A percentile compares a stretch with the other conserved stretches of the same genome.
These are phyloP conservation scores for Eulimnadia texana DNA, from an alignment of 1,140 invertebrate species.

Conservation along the genomic window DNA sequence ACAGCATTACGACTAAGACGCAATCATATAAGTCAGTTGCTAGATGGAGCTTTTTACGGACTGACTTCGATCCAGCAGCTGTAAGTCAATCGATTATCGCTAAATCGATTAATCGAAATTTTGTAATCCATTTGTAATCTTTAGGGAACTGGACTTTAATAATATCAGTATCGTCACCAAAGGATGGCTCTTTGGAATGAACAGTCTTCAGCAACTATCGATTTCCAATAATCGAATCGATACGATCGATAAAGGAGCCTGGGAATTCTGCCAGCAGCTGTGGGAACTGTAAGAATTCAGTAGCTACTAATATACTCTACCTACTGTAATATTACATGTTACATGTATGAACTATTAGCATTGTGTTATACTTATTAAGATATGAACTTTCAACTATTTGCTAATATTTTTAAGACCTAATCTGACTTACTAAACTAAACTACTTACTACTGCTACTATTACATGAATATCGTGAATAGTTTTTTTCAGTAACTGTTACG, in stretches of 20 bases:
- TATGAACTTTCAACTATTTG: too few species aligned
- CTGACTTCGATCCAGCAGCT: constrained; percentile 53
- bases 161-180: constrained; percentile 57
- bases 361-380: too few species aligned
- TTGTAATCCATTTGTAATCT: too few species aligned
- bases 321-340: too few species aligned
- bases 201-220: constrained; percentile 53
- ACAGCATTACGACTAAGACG: constrained; percentile 55
- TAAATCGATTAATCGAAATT: too few species aligned
- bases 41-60: constrained; percentile 76
- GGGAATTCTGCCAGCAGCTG: constrained; percentile 61
- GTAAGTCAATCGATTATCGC: constrained; percentile 32
- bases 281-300: constrained; percentile 46
- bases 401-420: too few species aligned
- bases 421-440: too few species aligned
- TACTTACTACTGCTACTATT: too few species aligned
- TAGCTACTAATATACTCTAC: too few species aligned
- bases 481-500: too few species aligned
- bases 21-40: constrained; percentile 58
- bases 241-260: constrained; percentile 57
- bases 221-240: constrained; percentile 62
- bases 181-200: constrained; percentile 69
- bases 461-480: too few species aligned
- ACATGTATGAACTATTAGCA: too few species aligned
- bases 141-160: constrained; percentile 68